Evolutionary conservation across 2,888 invertebrate genomes (phyloP), one percentile per base, ranked within the genome.

Genomic region (Bembecia ichneumoniformis): DNA sequence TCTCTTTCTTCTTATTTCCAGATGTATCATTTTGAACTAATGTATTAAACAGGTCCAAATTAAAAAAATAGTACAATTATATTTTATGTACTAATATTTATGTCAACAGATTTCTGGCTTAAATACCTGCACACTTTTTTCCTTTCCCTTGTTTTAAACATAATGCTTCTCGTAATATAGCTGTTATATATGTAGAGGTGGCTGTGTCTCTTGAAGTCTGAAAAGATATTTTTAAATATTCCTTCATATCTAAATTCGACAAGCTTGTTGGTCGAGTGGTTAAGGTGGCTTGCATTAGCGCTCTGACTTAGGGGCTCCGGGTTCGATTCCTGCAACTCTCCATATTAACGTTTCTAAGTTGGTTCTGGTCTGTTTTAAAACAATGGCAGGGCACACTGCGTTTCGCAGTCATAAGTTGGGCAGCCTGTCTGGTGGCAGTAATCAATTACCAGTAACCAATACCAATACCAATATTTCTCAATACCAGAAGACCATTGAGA

Each of bases 161-260:
- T 58, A 91, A 72, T 50, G 88, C 84, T 75, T 91, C 90, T 64
- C 89, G 88, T 51, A 91, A 63, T 63, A 90, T 89, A 13, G 89
- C 82, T 47, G 89, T 82, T 53, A 90, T 81, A 62, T 89, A 89
- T 48, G 87, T 87, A 40, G 80, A 78, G 3, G 89, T 86, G 9
- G 87, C 71, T 36, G 87, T 73, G 55, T 91, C 91, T 67, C 88
- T 86, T 48, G 87, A 81, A 56, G 70, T 86, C 91, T 91, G 76
- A 49, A 82, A 16, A 28, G 3, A 75, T 36, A 35, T 48, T 63
- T 35, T 44, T 16, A 15, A 4, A n/a, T n/a, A 13, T 40, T 13
- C 40, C 14, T 40, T 40, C 0, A 40, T 44, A 14, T 16, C 4
- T 44, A 44, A 44, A 7, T 28, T 28, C 4, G 20, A 20, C 20